Evolutionary conservation across 1,140 invertebrate species (phyloP), one percentile per base, ranked within the genome.

Genomic region (Pseudomyrmex dendroicus): DNA sequence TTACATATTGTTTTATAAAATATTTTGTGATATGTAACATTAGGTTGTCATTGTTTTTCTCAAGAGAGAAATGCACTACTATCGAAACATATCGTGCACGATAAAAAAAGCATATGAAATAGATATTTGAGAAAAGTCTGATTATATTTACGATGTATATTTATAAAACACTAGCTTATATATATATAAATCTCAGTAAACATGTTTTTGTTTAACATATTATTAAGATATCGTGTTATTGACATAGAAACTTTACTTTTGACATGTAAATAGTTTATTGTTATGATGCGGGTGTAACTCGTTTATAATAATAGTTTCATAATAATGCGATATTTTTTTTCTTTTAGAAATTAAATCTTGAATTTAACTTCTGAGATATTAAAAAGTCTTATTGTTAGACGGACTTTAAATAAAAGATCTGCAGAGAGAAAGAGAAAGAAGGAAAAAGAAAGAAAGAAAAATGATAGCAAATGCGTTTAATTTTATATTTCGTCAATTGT

Each of bases 191-290:
- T n/a, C 64, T 64, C 73, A 52, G 61, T 74, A 74, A 64, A 52
- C 59, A 76, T 44, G n/a, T 64, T 76, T 76, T 76, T 76, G 64
- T 76, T 54, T 64, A 44, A 63, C 57, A 3, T 20, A 48, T 76
- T n/a, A 63, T 76, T 54, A 22, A 52, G 73, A 64, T 64, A 52
- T 64, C n/a, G 12, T 54, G 22, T 64, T 76, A 74, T 63, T n/a
- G 73, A 64, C 46, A 76, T 64, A 17, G n/a, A 12, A 64, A 64
- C 22, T 15, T 76, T 48, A 64, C 12, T n/a, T 17, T 44, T 64
- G 48, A 64, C 61, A 52, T 63, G 25, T 20, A 63, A 76, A 52
- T 35, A 64, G 2, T 52, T 22, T 2, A 9, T n/a, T 52, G 73
- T 17, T 4, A 9, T 44, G 22, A 74, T 56, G 12, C 20, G 5